Evolutionary conservation across 2,888 invertebrate genomes (phyloP), one percentile per base, ranked within the genome.

Genomic region (Automeris io): DNA sequence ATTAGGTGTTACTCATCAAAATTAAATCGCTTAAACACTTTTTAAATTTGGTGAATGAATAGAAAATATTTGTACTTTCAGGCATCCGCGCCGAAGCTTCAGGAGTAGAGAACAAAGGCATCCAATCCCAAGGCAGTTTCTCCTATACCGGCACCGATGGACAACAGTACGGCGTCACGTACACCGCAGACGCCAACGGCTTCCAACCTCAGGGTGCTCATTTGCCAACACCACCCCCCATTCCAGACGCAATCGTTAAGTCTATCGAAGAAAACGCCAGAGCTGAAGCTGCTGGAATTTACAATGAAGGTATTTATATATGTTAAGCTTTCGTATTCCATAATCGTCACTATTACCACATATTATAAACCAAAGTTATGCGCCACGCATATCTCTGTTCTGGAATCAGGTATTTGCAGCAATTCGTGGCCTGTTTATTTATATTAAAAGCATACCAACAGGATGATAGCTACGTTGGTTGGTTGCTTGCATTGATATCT

Each of bases 101-200:
- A 0, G 85, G 83, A 0, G 72, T 69, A 0, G 85, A 85, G 54
- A 64, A 70, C 33, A 70, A 82, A 49, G 86, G 85, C 3, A 85
- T 76, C 60, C 80, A 86, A 41, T 90, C 90, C 0, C 76, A 82
- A 25, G 91, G 91, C 1, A 77, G 81, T 9, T 90, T 87, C 71
- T 82, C 88, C 0, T 90, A 90, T 71, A 88, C 88, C 1, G 88
- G 89, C 1, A 90, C 90, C 3, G 90, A 90, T 39, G 90, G 90
- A 2, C 88, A 87, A 54, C 75, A 85, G 2, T 88, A 88, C 70
- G 79, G 80, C 47, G 76, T 90, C 40, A 76, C 74, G 38, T 85
- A 86, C 49, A 83, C 78, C 0, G 85, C 85, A 44, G 85, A 64
- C 29, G 67, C 53, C 47, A 79, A 83, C 50, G 85, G 85, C 1